Base-by-base conservation (phyloP, 2,113 vertebrate species). In the Cervus canadensis region DNA sequence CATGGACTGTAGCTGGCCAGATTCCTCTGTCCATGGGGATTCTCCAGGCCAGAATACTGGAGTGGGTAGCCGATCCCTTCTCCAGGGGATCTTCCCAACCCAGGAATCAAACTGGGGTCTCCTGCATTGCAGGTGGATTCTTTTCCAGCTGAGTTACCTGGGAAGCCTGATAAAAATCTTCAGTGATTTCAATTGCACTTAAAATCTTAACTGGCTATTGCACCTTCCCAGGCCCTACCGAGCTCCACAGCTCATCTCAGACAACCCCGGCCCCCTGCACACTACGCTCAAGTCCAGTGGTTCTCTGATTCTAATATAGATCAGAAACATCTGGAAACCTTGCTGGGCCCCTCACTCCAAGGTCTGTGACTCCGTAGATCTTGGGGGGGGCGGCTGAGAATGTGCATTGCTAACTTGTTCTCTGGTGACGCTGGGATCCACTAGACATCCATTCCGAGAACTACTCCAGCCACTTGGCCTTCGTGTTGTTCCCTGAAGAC, bases 271-370 rank as follows among this genome's bases (percentile, higher is more conserved):
- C 28, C 16, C 26, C 15, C 48, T 16, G 16, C 12, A 67, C 16
- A 54, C 7, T 12, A 5, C 12, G 78, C 64, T 45, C 30, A 43
- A 48, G 26, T 6, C 43, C 64, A 23, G 7, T 4, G 50, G 12
- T 33, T 48, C 62, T 76, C 45, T 30, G 52, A n/a, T 59, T 15
- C 36, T 59, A 26, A 3, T 1, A 3, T 12, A 17, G 8, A 16
- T 33, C 43, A 33, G 26, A 85, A 48, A 62, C 23, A 12, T 67
- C 25, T n/a, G 36, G 71, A 45, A 13, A 19, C 14, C n/a, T 40
- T 30, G 14, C 28, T 26, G 74, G 6, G 7, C 9, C 3, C 25
- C 6, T 67, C 13, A 2, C 2, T 7, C 0, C 57, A 33, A 21
- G 28, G 40, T 8, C 85, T 92, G 30, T 15, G 45, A 64, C 26